Conservation (phyloP, 2,113 vertebrate genomes). For the Peromyscus maniculatus region DNA sequence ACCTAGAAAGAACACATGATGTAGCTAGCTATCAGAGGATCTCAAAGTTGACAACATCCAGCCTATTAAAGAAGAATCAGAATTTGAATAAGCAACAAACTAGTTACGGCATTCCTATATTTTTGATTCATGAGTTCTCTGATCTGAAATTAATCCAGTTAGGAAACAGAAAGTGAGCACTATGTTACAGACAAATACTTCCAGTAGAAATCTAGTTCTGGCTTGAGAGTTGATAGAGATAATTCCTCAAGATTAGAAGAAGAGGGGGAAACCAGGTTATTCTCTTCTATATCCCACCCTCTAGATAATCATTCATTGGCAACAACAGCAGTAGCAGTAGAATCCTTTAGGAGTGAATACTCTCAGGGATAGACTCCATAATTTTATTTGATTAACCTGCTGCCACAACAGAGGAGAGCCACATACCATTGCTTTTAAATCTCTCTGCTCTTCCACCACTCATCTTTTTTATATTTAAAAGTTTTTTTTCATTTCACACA, state of each 20-base stretch:
- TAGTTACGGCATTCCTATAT: not conserved
- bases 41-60: not conserved
- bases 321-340: not conserved
- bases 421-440: not conserved
- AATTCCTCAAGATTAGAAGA: not conserved
- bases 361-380: not conserved
- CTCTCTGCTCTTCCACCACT: not conserved
- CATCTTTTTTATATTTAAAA: not conserved
- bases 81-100: conserved; percentile 31
- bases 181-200: not conserved
- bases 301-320: not conserved
- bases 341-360: not conserved
- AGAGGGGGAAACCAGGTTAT: not conserved
- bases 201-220: not conserved
- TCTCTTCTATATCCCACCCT: not conserved
- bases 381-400: not conserved
- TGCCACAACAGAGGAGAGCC: not conserved
- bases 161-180: not conserved
- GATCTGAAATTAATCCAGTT: not conserved
- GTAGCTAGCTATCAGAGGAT: conserved; percentile 17
- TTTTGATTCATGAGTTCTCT: not conserved
- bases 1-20: not conserved
- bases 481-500: too few relatives aligned
- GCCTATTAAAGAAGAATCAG: conserved; percentile 5
- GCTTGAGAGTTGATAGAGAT: not conserved